phyloP scores from a whole-genome alignment of 2,797 vertebrate genomes.

The Falco columbarius region DNA sequence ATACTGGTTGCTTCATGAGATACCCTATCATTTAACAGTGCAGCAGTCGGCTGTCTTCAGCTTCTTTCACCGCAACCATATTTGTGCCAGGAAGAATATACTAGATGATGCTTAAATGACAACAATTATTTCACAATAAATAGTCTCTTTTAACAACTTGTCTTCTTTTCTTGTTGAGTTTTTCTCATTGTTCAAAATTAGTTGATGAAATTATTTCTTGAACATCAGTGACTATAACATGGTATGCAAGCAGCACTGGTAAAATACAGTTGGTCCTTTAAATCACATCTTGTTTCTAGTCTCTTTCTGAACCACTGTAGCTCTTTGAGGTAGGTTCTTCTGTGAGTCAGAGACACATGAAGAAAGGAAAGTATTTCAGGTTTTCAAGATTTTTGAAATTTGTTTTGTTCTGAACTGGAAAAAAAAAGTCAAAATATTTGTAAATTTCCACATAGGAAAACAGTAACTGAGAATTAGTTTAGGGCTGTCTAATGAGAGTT shows the following conservation, averaged over 20 bases:
- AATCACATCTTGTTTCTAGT: not conserved
- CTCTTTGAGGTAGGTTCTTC: not conserved
- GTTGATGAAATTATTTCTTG: not conserved
- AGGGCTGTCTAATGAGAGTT: not conserved
- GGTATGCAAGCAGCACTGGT: not conserved
- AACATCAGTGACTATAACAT: not conserved
- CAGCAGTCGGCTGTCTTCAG: not conserved
- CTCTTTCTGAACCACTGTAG: not conserved
- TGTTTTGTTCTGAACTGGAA: not conserved
- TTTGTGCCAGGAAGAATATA: slow-evolving; percentile 4
- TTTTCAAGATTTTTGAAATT: not conserved
- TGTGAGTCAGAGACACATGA: not conserved
- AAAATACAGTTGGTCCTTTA: not conserved
- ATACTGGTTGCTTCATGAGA: not conserved
- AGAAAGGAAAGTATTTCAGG: not conserved
- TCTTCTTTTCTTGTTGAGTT: not conserved
- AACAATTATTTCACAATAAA: not conserved
- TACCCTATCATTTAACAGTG: not conserved
- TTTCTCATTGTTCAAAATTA: not conserved
- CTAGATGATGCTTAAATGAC: not conserved
- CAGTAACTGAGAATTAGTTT: not conserved
- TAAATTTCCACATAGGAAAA: not conserved
- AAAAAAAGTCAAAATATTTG: not conserved
- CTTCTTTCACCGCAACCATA: not conserved
- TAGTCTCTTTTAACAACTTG: not conserved